These are phyloP conservation scores for Sitta carolinensis DNA, from an alignment of 2,797 vertebrate species.

Conservation along the genomic window DNA sequence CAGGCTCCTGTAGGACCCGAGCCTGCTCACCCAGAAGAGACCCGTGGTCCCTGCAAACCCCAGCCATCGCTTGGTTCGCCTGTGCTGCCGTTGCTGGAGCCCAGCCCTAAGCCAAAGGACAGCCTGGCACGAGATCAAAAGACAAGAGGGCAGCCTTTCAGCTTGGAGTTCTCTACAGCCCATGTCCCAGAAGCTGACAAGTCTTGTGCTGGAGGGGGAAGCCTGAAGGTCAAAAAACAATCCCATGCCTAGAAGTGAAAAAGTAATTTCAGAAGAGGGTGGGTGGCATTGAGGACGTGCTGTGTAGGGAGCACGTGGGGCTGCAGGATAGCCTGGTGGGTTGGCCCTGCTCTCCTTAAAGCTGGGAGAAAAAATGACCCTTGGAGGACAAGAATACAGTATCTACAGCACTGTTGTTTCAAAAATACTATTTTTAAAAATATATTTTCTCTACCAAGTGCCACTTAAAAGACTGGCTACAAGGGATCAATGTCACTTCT, in stretches of 20 bases:
- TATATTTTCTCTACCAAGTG: neutral
- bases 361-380: neutral
- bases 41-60: neutral
- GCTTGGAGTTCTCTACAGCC: neutral
- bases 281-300: rapidly evolving
- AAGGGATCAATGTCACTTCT: neutral
- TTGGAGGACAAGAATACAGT: neutral
- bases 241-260: neutral
- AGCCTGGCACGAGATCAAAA: neutral
- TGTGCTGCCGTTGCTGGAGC: neutral
- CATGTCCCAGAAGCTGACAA: neutral
- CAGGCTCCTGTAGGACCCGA: neutral
- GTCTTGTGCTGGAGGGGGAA: neutral
- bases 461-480: neutral
- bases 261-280: neutral
- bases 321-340: neutral
- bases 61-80: neutral
- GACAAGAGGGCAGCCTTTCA: neutral
- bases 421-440: neutral
- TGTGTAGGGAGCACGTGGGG: rapidly evolving
- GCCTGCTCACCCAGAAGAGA: neutral
- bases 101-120: neutral
- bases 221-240: neutral
- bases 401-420: neutral
- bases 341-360: neutral